Evolutionary conservation across 2,888 invertebrate genomes (phyloP), one percentile per base, ranked within the genome.

Genomic region (Pecten maximus): DNA sequence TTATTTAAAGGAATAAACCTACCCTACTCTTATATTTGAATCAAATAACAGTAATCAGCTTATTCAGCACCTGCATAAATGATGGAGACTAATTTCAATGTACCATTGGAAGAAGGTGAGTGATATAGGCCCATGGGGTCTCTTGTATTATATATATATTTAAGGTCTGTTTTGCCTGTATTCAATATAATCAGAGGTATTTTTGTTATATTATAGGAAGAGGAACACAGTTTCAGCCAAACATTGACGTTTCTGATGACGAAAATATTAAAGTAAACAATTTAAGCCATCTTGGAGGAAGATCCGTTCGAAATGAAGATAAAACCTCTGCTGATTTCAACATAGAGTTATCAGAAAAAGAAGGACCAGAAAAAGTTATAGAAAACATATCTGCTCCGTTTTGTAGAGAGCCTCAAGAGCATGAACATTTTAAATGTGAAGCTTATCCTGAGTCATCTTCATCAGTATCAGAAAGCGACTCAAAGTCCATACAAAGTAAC

Each of bases 401-500:
- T 2, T 16, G 35, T 35, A 28, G 74, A 74, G 74, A 74, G 23
- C 10, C 74, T 4, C 28, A 35, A 23, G 74, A 74, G 35, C 74
- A 74, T 74, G 74, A 35, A 23, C 60, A 60, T 23, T 60, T 60
- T 8, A 74, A 74, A 74, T 74, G 74, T 74, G 74, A 74, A 74
- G 28, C 74, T 35, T 0, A 35, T 74, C 35, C 8, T 35, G 74
- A 74, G 28, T 12, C 28, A 60, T 60, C n/a, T 3, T 28, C 60
- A 28, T 8, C 60, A 28, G n/a, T 74, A 35, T 74, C 74, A 35
- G 74, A 35, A 28, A 10, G 15, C 35, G 10, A 35, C 35, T 74
- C 74, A 35, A 74, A 74, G 28, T 28, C 28, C 35, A 74, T 74
- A 23, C 28, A 28, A 35, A 74, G 35, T 74, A 15, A 28, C 74